Evolutionary conservation across 2,888 invertebrate genomes (phyloP), one percentile per base, ranked within the genome.

Genomic region (Drosophila mulleri): DNA sequence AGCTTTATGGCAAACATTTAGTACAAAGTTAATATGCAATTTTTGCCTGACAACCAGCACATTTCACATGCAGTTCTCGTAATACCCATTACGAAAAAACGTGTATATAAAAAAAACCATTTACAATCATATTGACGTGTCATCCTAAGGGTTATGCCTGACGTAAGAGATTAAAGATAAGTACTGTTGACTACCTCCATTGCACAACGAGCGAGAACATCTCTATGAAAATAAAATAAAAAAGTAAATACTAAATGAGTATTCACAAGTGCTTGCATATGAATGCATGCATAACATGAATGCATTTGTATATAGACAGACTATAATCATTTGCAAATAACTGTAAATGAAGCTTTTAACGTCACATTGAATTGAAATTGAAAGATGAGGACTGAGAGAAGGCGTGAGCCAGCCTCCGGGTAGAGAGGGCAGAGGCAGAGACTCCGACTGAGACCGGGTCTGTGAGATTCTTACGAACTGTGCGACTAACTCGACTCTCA

Each of bases 311-410:
- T 61, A 58, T 52, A 75, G 53, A 75, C 66, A 70, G 37, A 56
- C 54, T 52, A 64, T 72, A 82, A 75, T 78, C 68, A 71, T 68
- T 83, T 68, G 82, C 84, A 78, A 85, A 82, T 75, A 86, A 80
- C 80, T 66, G 88, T 79, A 87, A 84, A 77, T 72, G 78, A 63
- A 54, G 72, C 82, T 76, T 64, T 85, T 68, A 72, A 48, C 73
- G 67, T 80, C 88, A 78, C 80, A 73, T 73, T 82, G 72, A 68
- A 80, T 64, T 52, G 16, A 53, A 67, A 69, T 59, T 70, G 64
- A 72, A 68, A 68, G 60, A 42, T 58, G 58, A 11, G 32, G 41
- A 50, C 26, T 52, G 26, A 32, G 39, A n/a, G 23, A 20, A 37
- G 23, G 37, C 39, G 11, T 3, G 32, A 23, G 48, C 29, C 26